Conservation (phyloP, 2,113 vertebrate species). For the Ardeotis arabs region DNA sequence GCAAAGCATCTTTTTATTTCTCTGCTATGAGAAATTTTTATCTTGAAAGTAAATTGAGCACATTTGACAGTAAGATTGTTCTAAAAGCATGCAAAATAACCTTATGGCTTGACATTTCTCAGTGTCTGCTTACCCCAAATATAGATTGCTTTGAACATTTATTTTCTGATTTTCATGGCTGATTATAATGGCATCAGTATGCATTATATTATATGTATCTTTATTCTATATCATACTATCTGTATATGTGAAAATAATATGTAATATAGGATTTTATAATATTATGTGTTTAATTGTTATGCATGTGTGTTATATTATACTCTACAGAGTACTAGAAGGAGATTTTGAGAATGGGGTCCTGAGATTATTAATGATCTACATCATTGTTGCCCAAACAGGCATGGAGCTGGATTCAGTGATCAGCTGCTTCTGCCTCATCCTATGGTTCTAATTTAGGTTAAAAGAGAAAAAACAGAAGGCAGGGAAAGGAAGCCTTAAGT, state of each 20-base stretch:
- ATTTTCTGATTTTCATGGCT: not conserved
- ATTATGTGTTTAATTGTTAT: not conserved
- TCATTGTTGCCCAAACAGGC: not conserved
- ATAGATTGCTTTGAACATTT: not conserved
- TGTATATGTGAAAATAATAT: not conserved
- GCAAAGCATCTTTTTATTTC: not conserved
- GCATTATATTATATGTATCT: not conserved
- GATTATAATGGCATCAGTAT: not conserved
- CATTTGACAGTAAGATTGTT: not conserved
- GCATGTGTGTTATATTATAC: accelerated
- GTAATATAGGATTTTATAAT: no score
- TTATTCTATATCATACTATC: no score
- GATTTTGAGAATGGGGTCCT: not conserved
- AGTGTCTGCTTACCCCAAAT: not conserved
- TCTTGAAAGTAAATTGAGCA: not conserved
- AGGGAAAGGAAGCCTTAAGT: not conserved
- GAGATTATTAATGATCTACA: not conserved
- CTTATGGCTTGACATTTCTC: not conserved
- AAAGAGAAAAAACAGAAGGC: not conserved
- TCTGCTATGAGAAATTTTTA: not conserved
- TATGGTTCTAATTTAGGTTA: not conserved
- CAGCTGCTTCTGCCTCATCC: not conserved
- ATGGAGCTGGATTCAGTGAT: not conserved
- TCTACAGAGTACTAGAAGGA: not conserved
- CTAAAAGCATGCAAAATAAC: not conserved